Conservation (phyloP, 1,140 invertebrate genomes). For the Agrypnia vestita region DNA sequence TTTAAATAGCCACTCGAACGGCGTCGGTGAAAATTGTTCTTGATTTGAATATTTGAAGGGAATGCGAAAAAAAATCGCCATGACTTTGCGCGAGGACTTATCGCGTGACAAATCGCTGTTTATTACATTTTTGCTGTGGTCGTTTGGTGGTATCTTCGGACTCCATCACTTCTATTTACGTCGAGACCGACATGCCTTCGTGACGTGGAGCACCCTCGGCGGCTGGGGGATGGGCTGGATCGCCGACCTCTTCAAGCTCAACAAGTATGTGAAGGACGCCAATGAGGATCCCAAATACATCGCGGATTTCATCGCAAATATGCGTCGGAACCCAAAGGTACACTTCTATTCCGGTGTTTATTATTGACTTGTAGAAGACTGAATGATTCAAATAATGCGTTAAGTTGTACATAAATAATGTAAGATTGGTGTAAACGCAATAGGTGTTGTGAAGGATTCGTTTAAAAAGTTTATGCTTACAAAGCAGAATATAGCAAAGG, state of each 20-base stretch:
- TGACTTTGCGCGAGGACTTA: background rate
- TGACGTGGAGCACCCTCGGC: constrained; percentile 90
- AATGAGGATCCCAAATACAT: constrained; percentile 86
- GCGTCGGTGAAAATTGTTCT: background rate
- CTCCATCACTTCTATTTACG: constrained; percentile 93
- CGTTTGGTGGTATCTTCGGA: constrained; percentile 89
- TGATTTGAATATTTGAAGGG: background rate
- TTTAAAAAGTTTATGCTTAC: too few relatives aligned
- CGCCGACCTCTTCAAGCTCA: constrained; percentile 88
- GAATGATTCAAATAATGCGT: too few relatives aligned
- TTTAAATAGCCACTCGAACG: too few relatives aligned
- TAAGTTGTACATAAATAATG: too few relatives aligned
- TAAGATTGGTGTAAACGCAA: too few relatives aligned
- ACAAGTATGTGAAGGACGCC: constrained; percentile 89
- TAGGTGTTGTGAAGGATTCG: too few relatives aligned
- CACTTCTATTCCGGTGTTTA: constrained; percentile 44
- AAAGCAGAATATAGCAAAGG: too few relatives aligned
- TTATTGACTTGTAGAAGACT: too few relatives aligned
- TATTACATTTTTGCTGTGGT: constrained; percentile 87
- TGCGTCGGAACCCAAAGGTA: constrained; percentile 79
- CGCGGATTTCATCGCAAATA: constrained; percentile 77
- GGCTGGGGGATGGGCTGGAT: constrained; percentile 93
- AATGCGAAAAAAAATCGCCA: background rate
- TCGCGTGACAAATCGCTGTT: constrained; percentile 78
- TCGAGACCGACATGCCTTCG: constrained; percentile 91